Conservation (phyloP, 1,140 invertebrate species). For the Amphibalanus amphitrite region DNA sequence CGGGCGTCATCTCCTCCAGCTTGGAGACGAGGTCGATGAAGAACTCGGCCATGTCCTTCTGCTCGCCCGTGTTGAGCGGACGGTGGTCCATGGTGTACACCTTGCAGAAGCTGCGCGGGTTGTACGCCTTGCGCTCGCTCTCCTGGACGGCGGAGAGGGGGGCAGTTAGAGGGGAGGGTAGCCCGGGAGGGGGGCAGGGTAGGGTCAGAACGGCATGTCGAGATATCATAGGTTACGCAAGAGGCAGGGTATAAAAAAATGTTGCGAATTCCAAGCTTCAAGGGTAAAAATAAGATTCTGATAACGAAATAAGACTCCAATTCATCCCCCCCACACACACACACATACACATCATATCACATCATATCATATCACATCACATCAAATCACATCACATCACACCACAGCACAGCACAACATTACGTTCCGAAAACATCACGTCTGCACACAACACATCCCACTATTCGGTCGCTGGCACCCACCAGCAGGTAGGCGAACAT, state of each 20-base stretch:
- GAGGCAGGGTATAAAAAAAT: no score
- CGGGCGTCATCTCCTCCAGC: conserved; percentile 84
- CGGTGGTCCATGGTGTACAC: conserved; percentile 95
- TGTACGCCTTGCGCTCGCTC: conserved; percentile 85
- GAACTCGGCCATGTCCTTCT: conserved; percentile 97
- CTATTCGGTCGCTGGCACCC: conserved; percentile 20
- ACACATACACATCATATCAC: neutral
- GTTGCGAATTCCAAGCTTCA: no score
- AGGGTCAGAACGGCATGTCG: no score
- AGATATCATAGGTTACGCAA: no score
- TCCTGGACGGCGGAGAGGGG: conserved; percentile 35
- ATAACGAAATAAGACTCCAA: neutral
- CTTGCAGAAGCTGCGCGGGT: conserved; percentile 84
- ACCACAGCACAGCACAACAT: no score
- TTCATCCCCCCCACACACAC: neutral
- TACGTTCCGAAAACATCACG: no score
- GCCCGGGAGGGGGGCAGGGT: no score
- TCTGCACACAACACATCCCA: no score
- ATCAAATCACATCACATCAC: no score
- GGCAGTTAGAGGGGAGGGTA: neutral
- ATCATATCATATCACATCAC: no score
- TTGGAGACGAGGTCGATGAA: conserved; percentile 92
- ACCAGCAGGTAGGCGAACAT: conserved; percentile 84
- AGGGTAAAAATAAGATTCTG: no score
- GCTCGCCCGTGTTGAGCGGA: conserved; percentile 85